phyloP scores from a whole-genome alignment of 2,797 vertebrate species.

The Nyctibius grandis region DNA sequence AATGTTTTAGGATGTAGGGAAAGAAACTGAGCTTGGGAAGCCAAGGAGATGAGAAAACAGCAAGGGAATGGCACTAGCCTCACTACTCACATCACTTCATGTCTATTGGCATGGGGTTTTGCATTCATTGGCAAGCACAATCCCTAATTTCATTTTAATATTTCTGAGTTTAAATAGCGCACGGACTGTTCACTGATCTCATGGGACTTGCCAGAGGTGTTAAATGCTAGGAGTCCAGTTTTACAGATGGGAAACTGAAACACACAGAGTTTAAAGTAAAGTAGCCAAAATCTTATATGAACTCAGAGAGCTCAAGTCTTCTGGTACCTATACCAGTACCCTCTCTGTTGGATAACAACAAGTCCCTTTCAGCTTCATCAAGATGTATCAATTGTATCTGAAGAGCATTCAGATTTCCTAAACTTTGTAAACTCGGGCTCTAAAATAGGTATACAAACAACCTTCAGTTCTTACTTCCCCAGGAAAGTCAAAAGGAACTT shows the following conservation, averaged over 20 bases:
- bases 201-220: background rate
- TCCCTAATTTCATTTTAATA: background rate
- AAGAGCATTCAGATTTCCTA: background rate
- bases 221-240: background rate
- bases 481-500: background rate
- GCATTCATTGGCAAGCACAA: background rate
- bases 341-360: background rate
- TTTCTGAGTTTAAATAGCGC: background rate
- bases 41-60: background rate
- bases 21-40: background rate
- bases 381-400: background rate
- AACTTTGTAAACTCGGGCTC: background rate
- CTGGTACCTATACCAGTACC: background rate
- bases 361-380: background rate
- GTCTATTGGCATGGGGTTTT: background rate
- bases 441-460: background rate
- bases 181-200: background rate
- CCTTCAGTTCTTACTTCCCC: background rate
- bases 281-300: background rate
- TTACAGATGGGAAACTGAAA: background rate
- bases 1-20: background rate
- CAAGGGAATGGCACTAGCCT: background rate
- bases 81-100: background rate
- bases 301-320: background rate
- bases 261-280: background rate